Evolutionary conservation across 2,888 invertebrate genomes (phyloP).

Genomic region (Zele albiditarsus): DNA sequence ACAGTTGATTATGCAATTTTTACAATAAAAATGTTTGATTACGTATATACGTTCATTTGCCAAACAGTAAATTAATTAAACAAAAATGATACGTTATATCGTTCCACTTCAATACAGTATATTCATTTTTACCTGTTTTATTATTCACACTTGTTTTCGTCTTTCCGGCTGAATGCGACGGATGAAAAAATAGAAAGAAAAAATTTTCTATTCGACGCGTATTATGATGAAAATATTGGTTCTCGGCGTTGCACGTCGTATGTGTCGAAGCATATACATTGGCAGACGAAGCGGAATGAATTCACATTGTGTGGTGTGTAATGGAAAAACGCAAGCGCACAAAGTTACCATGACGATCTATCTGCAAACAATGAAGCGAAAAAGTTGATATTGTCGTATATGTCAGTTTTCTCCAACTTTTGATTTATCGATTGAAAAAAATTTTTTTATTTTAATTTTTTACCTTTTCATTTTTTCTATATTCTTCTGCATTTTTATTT

Average conservation of each 20-base stretch:
- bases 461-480: not conserved
- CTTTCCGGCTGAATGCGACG: constrained; percentile 3
- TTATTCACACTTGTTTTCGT: constrained; percentile 7
- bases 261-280: constrained; percentile 23
- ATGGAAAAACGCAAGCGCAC: constrained; percentile 37
- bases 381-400: constrained; percentile 16
- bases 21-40: too few species aligned
- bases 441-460: not conserved
- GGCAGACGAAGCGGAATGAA: constrained; percentile 40
- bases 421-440: constrained; percentile 10
- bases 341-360: constrained; percentile 60
- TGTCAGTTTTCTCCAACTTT: not conserved
- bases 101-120: not conserved
- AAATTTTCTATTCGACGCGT: constrained; percentile 3
- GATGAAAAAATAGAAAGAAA: constrained; percentile 6
- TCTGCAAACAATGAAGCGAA: constrained; percentile 55
- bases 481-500: not conserved
- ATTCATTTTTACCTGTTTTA: constrained; percentile 6
- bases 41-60: too few species aligned
- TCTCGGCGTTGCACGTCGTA: constrained; percentile 19
- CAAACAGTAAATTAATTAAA: too few species aligned
- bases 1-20: too few species aligned
- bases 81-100: not conserved
- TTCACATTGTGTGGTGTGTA: constrained; percentile 34
- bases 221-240: constrained; percentile 31